Evolutionary conservation across 2,888 invertebrate species (phyloP).

Genomic region (Oxycera nigricornis): DNA sequence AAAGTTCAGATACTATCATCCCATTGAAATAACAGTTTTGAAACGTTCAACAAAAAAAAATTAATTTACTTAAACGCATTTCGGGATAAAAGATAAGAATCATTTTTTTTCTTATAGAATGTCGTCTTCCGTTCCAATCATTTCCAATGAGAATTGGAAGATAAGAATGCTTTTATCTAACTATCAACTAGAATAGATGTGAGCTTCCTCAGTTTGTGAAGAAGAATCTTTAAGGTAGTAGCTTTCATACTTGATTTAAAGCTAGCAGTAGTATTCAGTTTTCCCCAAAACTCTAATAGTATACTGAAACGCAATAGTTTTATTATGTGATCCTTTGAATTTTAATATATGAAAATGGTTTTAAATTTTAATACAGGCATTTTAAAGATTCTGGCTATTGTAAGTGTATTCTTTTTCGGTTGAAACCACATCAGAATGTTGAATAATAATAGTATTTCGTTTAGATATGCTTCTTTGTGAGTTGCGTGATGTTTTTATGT

Average conservation of each 20-base stretch:
- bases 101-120: neutral
- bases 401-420: neutral
- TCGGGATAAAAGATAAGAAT: conserved; percentile 13
- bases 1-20: no score
- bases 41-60: no score
- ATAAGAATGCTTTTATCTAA: neutral
- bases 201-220: no score
- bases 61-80: conserved; percentile 23
- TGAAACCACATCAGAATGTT: neutral
- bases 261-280: no score
- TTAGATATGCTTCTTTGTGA: conserved; percentile 40
- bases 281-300: no score
- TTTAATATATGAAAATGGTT: neutral
- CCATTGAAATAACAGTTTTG: no score
- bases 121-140: neutral
- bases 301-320: neutral
- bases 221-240: no score
- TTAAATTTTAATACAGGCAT: conserved; percentile 8
- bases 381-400: conserved; percentile 24
- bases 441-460: neutral
- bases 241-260: no score
- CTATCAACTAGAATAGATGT: neutral
- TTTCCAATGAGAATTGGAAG: neutral
- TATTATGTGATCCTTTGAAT: neutral
- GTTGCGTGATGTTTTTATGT: conserved; percentile 42